These are phyloP conservation scores for Tinea pellionella DNA, from an alignment of 2,888 invertebrate genomes.

Conservation along the genomic window DNA sequence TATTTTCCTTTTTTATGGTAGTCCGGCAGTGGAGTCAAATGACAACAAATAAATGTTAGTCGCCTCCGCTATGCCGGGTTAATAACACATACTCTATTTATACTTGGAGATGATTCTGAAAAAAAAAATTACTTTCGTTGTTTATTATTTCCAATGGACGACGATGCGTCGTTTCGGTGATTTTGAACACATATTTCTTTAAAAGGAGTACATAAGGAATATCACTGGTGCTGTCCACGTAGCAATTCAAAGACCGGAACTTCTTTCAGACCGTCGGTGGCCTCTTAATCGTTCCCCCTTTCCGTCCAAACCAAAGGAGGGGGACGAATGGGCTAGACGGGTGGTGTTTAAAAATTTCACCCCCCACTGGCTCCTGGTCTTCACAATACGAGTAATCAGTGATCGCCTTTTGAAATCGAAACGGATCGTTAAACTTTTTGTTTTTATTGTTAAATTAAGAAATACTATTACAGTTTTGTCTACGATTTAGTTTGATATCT, in stretches of 20 bases:
- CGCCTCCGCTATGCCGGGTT: too few relatives aligned
- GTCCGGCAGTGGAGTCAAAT: too few relatives aligned
- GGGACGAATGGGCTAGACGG: constrained; percentile 12
- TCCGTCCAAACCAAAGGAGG: constrained; percentile 12
- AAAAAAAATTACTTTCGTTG: too few relatives aligned
- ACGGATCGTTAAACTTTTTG: constrained; percentile 44
- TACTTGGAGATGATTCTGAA: too few relatives aligned
- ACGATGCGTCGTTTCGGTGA: too few relatives aligned
- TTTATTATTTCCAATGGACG: too few relatives aligned
- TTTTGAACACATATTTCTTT: too few relatives aligned
- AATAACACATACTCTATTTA: too few relatives aligned
- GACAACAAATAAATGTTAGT: too few relatives aligned
- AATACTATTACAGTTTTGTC: not conserved
- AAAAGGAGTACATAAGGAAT: not conserved
- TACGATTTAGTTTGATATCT: not conserved
- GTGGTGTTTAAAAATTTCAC: constrained; percentile 20
- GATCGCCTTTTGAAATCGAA: constrained; percentile 67
- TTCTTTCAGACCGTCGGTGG: constrained; percentile 8
- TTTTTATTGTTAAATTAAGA: constrained; percentile 22
- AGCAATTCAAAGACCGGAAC: constrained; percentile 10
- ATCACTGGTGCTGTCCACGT: constrained; percentile 1
- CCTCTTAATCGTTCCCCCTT: constrained; percentile 23
- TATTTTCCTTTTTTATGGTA: too few relatives aligned
- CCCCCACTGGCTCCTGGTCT: constrained; percentile 16
- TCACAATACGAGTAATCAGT: constrained; percentile 35